Evolutionary conservation across 37 sponge, comb jelly and placozoan species (phyloP).

Genomic region (Corticium candelabrum): DNA sequence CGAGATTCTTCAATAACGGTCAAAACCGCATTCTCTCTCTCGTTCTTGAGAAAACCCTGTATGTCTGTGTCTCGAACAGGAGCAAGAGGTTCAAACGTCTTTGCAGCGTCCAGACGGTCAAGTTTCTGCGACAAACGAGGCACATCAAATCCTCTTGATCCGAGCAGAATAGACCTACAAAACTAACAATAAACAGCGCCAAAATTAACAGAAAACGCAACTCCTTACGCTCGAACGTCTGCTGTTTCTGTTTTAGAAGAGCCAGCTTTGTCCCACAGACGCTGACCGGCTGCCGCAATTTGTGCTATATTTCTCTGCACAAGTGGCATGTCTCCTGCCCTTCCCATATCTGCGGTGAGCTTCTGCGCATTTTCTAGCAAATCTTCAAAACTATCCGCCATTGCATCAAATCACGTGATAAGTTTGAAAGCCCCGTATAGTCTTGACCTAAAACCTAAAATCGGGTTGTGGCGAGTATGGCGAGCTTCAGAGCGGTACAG

Average conservation of each 20-base stretch:
- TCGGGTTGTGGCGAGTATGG: too few relatives aligned
- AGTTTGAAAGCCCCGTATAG: neutral
- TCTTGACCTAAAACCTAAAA: too few relatives aligned
- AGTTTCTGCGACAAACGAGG: constrained; percentile 75
- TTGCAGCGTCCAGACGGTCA: constrained; percentile 79
- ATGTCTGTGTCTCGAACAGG: constrained; percentile 28
- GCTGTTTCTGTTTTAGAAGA: constrained; percentile 22
- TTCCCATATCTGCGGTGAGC: constrained; percentile 57
- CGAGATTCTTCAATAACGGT: constrained; percentile 85
- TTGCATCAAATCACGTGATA: constrained; percentile 5
- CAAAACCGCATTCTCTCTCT: constrained; percentile 85
- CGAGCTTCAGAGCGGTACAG: too few relatives aligned
- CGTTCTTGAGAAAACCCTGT: constrained; percentile 81
- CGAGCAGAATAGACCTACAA: constrained; percentile 74
- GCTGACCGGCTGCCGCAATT: constrained; percentile 86
- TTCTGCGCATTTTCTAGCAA: constrained; percentile 82
- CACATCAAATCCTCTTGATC: constrained; percentile 87
- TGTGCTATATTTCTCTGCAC: constrained; percentile 85
- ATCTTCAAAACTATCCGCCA: constrained; percentile 53
- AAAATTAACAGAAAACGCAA: neutral
- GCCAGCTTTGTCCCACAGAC: constrained; percentile 66
- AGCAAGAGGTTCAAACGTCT: constrained; percentile 56
- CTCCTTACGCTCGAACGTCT: constrained; percentile 15
- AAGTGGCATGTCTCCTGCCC: constrained; percentile 69
- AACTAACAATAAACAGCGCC: neutral